phyloP scores from a whole-genome alignment of 2,797 vertebrate species.

The Premnoplex brunnescens region DNA sequence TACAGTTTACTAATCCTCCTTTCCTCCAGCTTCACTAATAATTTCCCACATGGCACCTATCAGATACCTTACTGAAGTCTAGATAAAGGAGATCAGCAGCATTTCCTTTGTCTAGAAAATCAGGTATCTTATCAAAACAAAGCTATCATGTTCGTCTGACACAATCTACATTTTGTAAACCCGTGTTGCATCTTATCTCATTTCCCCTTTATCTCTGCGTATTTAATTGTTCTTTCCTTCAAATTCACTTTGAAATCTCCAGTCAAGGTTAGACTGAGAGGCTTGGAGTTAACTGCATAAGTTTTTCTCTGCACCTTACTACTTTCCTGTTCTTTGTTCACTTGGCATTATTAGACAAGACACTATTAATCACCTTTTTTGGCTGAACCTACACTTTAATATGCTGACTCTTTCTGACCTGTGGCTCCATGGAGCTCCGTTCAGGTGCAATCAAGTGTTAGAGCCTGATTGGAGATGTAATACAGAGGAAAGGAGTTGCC shows the following conservation, averaged over 20 bases:
- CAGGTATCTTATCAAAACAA: slow-evolving; percentile 67
- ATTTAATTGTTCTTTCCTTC: slow-evolving; percentile 63
- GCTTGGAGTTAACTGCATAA: not conserved
- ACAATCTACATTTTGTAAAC: slow-evolving; percentile 44
- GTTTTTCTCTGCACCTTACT: not conserved
- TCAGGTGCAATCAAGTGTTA: not conserved
- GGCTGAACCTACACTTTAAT: not conserved
- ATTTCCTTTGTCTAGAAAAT: slow-evolving; percentile 49
- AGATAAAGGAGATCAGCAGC: slow-evolving; percentile 59
- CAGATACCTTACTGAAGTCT: slow-evolving; percentile 51
- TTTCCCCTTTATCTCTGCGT: slow-evolving; percentile 43
- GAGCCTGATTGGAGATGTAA: not conserved
- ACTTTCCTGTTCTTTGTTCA: not conserved
- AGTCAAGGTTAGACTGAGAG: slow-evolving; percentile 34
- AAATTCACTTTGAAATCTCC: slow-evolving; percentile 29
- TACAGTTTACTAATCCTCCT: slow-evolving; percentile 44
- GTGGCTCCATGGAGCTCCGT: not conserved
- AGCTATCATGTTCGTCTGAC: slow-evolving; percentile 56
- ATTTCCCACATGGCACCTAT: slow-evolving; percentile 52
- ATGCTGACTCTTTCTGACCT: not conserved
- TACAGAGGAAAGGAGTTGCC: not conserved
- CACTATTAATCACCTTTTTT: not conserved
- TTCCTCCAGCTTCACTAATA: slow-evolving; percentile 25
- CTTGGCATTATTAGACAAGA: not conserved
- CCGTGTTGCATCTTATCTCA: slow-evolving; percentile 61